Evolutionary conservation across 2,797 vertebrate genomes (phyloP), one percentile per base, ranked within the genome.

Genomic region (Mallotus villosus): DNA sequence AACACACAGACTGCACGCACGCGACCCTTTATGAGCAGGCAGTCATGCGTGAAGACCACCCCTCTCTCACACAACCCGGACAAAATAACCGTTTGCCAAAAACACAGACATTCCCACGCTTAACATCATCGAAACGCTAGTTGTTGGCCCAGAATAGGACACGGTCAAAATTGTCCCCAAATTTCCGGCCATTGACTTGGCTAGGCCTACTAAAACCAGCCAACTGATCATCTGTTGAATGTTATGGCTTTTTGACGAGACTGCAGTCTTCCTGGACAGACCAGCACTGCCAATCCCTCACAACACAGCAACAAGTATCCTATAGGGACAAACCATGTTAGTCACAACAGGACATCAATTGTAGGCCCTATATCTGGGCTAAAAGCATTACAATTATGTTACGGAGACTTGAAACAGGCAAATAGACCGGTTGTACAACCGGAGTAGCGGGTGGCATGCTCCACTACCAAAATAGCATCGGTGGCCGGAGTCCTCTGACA

Each of bases 11-110:
- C 62, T 58, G 73, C 79, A 81, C 27, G 59, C 79, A 81, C 67
- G 21, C 73, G 41, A 78, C 70, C 73, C 59, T 53, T 81, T 77
- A 78, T 74, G 62, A 61, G 58, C 62, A 65, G 9, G 69, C 70
- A 72, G 60, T 32, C 79, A 81, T 65, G 70, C 67, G 63, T 76
- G 77, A 71, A 81, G 74, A 66, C 72, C 70, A 70, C 68, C 37
- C n/a, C 49, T 69, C 73, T 67, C 67, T 70, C 22, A 67, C 57
- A 60, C 63, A 67, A 46, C 8, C 27, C 25, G 49, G 72, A 59
- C 71, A 66, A 65, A 67, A 67, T 58, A 29, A 65, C 68, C 53
- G 66, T 78, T 61, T 74, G 70, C 60, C 73, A 46, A 71, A 78
- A 65, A 55, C 70, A 68, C 61, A 5, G 19, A 19, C 66, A 57